Base-by-base conservation (phyloP, 2,113 vertebrate species). In the Phaetusa simplex region DNA sequence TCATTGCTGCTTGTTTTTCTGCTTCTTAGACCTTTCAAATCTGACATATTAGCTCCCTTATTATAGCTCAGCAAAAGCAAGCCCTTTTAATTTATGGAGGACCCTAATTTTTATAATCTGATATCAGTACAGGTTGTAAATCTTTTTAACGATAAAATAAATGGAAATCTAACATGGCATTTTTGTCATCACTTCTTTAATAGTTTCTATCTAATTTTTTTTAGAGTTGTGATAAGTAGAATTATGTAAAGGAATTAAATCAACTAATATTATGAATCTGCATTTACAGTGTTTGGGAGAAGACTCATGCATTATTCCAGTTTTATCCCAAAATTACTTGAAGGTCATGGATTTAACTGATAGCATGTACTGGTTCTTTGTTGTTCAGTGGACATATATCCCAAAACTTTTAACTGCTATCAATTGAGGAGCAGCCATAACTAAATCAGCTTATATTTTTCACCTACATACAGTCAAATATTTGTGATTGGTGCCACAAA, bases 101-200 rank as follows among this genome's bases (percentile, higher is more conserved):
- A 66, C 56, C 66, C 74, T 90, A 92, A 97, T 97, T 98, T 97
- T 96, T 96, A 96, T 97, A 95, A 95, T 94, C 93, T 93, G 93
- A 81, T 95, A 91, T 94, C 72, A 77, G 94, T 94, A 82, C 89
- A 79, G 85, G 96, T 76, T 94, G 86, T 95, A 97, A 96, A 97
- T 96, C 97, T 88, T 96, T 95, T 95, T 95, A 93, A 96, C 94
- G 93, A 93, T 96, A 96, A 97, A 97, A 96, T 81, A 95, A 97
- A 97, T 94, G 94, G 95, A 95, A 96, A 66, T 91, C 89, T 95
- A 93, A 83, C 77, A 69, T 82, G 94, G 66, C 92, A 52, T 97
- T 96, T 95, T 97, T 95, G 92, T 96, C 90, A 97, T 96, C 91
- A 86, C 80, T 91, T 96, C 90, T 95, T 97, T 95, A 94, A 70